phyloP scores from a whole-genome alignment of 30 jellyfish, hydroid and myxozoan species.

The Aurelia aurita complex sp. Pacific region DNA sequence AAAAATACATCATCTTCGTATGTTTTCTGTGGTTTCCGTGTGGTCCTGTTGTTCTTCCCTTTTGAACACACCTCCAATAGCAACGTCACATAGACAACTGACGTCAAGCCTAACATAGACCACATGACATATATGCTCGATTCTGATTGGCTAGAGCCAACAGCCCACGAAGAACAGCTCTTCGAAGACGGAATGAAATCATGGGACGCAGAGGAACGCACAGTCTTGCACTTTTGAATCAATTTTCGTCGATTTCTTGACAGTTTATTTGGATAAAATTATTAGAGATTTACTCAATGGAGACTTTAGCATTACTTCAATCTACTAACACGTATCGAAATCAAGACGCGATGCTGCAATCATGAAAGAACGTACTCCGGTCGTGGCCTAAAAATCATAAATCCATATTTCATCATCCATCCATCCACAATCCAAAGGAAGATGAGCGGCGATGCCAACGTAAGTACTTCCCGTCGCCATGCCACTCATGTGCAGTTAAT shows the following conservation, averaged over 20 bases:
- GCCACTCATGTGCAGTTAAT: conserved; percentile 71
- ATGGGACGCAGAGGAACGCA: background rate
- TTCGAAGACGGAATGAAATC: conserved; percentile 5
- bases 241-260: too few species aligned
- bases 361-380: too few species aligned
- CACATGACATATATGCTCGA: conserved; percentile 36
- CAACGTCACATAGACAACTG: conserved; percentile 43
- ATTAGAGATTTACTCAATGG: too few species aligned
- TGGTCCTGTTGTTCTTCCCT: too few species aligned
- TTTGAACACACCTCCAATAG: conserved; percentile 63
- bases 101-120: conserved; percentile 7
- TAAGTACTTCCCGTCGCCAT: conserved; percentile 44
- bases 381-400: too few species aligned
- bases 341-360: too few species aligned
- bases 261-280: too few species aligned
- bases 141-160: conserved; percentile 35
- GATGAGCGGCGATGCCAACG: conserved; percentile 38
- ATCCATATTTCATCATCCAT: conserved; percentile 23
- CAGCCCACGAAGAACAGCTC: conserved; percentile 7
- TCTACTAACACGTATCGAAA: too few species aligned
- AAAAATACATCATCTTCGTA: too few species aligned
- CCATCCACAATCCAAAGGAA: conserved; percentile 5
- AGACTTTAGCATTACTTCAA: too few species aligned
- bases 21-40: too few species aligned
- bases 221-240: too few species aligned